Base-by-base conservation (phyloP, 2,797 vertebrate genomes). In the Podarcis siculus region DNA sequence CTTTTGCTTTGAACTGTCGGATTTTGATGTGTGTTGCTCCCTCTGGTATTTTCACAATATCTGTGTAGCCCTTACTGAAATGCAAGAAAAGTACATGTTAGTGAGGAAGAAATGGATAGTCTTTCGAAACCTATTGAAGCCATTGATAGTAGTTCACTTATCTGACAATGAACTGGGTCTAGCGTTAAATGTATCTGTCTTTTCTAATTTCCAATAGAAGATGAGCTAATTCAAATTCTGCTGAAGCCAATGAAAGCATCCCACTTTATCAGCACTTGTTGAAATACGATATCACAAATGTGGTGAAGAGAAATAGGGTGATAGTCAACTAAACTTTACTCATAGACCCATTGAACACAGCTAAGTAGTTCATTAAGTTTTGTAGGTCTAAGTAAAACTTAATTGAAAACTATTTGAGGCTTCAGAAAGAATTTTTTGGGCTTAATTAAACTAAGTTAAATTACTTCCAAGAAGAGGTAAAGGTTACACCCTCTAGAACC, bases 11-110 rank as follows among this genome's bases (percentile, higher is more conserved):
- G 97, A 99, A 98, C 94, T 99, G 99, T n/a, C 98, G 98, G 32
- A 99, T 97, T 95, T 99, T 99, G 90, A 99, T 97, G 92, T 99
- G 98, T 1, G 98, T 99, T 3, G 98, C 98, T 32, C 99, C 99
- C 83, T 97, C 97, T 0, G 99, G 99, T 91, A 99, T 98, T 96
- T 98, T 98, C 92, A 99, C 98, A 66, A 99, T 97, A 0, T 99
- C 99, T 0, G 98, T 99, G 96, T 99, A 99, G 91, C 99, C 99
- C 93, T 99, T 99, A 95, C 99, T 99, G 76, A 67, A 86, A 6
- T 13, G 30, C 3, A 87, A 55, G 37, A 83, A 91, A 88, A 81
- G 5, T 69, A 8, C 87, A 39, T 8, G 6, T 89, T 91, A 35
- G n/a, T 3, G 10, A 27, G 77, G 88, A 91, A 88, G 13, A 88